These are phyloP conservation scores for Ethmia dodecea DNA, from an alignment of 2,888 invertebrate genomes.

Conservation along the genomic window DNA sequence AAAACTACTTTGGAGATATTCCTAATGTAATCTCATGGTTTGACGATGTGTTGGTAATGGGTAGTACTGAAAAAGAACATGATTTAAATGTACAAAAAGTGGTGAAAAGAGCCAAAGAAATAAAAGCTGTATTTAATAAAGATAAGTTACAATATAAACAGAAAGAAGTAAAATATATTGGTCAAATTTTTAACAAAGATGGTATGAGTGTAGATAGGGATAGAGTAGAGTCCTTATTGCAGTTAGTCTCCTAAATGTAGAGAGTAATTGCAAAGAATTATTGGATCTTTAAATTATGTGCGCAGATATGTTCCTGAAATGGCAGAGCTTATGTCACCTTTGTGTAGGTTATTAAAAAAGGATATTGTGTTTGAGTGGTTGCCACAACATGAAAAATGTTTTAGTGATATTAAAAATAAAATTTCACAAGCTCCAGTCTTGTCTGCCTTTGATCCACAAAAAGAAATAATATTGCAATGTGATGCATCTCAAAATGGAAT, in stretches of 20 bases:
- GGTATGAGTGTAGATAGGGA: slow-evolving; percentile 13
- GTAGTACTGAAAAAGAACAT: slow-evolving; percentile 4
- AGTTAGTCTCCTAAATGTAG: slow-evolving; percentile 8
- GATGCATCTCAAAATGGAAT: slow-evolving; percentile 9
- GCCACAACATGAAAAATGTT: slow-evolving; percentile 12
- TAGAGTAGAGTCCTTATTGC: slow-evolving; percentile 13
- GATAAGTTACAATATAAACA: slow-evolving; percentile 16
- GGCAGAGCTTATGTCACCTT: slow-evolving; percentile 13
- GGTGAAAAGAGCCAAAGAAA: slow-evolving; percentile 6
- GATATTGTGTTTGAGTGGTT: slow-evolving; percentile 14
- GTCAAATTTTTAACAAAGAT: slow-evolving; percentile 10
- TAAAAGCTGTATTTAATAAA: slow-evolving; percentile 13
- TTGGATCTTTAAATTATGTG: slow-evolving; percentile 16
- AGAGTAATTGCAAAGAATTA: slow-evolving; percentile 10
- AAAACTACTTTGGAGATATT: slow-evolving; percentile 7
- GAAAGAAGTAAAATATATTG: slow-evolving; percentile 16
- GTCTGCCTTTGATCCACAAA: slow-evolving; percentile 11
- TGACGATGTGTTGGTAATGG: slow-evolving; percentile 11
- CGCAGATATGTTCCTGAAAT: slow-evolving; percentile 15
- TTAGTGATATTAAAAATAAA: slow-evolving; percentile 8
- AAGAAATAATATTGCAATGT: slow-evolving; percentile 12
- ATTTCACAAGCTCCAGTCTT: slow-evolving; percentile 1
- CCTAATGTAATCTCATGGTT: slow-evolving; percentile 8
- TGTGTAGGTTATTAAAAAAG: slow-evolving; percentile 12
- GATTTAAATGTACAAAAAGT: slow-evolving; percentile 7